phyloP scores from a whole-genome alignment of 1,140 invertebrate genomes.

The Listronotus oregonensis region DNA sequence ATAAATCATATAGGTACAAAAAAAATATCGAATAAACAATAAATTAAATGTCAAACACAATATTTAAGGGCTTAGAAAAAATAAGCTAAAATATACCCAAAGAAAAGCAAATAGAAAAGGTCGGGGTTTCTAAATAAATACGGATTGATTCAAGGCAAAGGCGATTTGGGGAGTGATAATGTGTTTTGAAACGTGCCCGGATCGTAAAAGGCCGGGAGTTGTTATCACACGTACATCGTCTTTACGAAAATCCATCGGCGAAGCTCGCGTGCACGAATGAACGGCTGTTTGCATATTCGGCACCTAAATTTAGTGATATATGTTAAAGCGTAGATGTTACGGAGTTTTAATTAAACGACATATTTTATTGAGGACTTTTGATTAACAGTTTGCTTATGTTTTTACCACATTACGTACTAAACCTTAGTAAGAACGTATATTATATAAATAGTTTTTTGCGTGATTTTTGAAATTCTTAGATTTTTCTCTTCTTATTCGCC shows the following conservation, averaged over 20 bases:
- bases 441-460: too few relatives aligned
- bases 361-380: background rate
- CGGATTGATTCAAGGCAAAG: constrained; percentile 22
- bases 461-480: too few relatives aligned
- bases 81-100: too few relatives aligned
- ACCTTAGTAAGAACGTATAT: too few relatives aligned
- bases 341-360: background rate
- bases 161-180: constrained; percentile 36
- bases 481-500: too few relatives aligned
- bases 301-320: constrained; percentile 42
- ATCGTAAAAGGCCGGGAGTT: constrained; percentile 40
- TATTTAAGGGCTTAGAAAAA: too few relatives aligned
- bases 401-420: background rate
- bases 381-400: background rate
- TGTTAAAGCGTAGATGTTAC: constrained; percentile 16
- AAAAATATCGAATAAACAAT: too few relatives aligned
- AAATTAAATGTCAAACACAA: too few relatives aligned
- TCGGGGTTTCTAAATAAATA: constrained; percentile 6
- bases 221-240: constrained; percentile 55
- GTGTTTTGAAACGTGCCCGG: constrained; percentile 39
- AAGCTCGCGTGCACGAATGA: constrained; percentile 47
- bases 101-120: background rate
- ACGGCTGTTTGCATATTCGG: constrained; percentile 48
- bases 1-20: too few relatives aligned
- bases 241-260: constrained; percentile 52